A percentile compares a stretch with the other conserved stretches of the same genome.
Conservation (phyloP, 2,888 invertebrate genomes). For the Tenthredo scrophulariae region DNA sequence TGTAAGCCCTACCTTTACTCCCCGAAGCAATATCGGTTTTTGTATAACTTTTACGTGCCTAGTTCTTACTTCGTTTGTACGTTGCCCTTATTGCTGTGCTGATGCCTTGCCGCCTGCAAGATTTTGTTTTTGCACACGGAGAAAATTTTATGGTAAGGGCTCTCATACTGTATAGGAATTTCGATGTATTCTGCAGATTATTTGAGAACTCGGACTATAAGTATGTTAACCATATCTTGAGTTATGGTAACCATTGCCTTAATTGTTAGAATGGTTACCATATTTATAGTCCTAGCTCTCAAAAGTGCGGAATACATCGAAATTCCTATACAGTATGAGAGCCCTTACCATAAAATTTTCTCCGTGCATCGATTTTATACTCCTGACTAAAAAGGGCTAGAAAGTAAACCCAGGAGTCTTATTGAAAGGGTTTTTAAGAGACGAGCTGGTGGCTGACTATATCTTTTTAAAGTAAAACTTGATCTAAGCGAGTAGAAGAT, state of each 20-base stretch:
- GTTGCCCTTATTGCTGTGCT: background rate
- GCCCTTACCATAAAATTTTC: too few relatives aligned
- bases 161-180: too few relatives aligned
- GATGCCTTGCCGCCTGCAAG: background rate
- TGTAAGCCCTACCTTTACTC: background rate
- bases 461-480: background rate
- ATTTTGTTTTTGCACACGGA: conserved; percentile 11
- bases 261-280: too few relatives aligned
- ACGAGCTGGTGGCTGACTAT: background rate
- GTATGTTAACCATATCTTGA: too few relatives aligned
- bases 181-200: too few relatives aligned
- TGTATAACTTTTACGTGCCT: background rate
- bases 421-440: background rate
- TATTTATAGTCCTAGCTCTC: too few relatives aligned
- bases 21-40: conserved; percentile 24
- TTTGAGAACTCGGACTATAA: too few relatives aligned
- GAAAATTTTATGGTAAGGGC: too few relatives aligned
- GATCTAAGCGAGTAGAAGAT: conserved; percentile 11
- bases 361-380: background rate
- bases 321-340: too few relatives aligned
- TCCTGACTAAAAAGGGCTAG: background rate
- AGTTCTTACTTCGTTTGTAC: background rate
- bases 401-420: background rate
- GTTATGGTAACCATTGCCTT: too few relatives aligned
- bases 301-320: too few relatives aligned